These are phyloP conservation scores for Phoenicopterus ruber DNA, from an alignment of 2,113 vertebrate species.

Conservation along the genomic window DNA sequence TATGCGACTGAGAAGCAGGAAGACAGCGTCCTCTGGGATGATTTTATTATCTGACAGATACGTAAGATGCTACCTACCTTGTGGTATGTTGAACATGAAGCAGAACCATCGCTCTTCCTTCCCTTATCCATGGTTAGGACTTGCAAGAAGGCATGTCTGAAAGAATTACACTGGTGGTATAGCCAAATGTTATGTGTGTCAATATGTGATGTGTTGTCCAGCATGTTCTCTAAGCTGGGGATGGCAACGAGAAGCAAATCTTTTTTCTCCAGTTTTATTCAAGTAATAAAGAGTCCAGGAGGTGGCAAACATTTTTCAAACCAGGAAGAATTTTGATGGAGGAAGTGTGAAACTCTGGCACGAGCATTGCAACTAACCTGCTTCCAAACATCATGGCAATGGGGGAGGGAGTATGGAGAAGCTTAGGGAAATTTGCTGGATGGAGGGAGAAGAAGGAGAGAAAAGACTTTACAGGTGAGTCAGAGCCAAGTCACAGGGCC, in stretches of 20 bases:
- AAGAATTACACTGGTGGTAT: not conserved
- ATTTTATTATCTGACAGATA: not conserved
- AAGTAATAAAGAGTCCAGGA: not conserved
- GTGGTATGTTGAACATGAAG: not conserved
- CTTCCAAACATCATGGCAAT: not conserved
- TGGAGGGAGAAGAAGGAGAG: not conserved
- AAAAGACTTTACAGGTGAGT: not conserved
- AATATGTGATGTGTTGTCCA: not conserved
- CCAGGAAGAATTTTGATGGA: not conserved
- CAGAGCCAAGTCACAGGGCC: not conserved
- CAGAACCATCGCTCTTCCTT: not conserved
- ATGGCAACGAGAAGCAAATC: not conserved
- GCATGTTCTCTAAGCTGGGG: not conserved
- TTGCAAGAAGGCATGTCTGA: not conserved
- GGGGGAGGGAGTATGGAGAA: not conserved
- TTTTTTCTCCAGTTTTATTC: not conserved
- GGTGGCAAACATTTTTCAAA: not conserved
- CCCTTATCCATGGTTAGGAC: not conserved
- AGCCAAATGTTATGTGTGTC: not conserved
- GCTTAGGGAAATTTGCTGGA: not conserved
- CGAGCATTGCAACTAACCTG: not conserved
- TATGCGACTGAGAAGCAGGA: not conserved
- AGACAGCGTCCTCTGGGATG: not conserved
- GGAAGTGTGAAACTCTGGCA: not conserved
- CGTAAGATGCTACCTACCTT: rapidly evolving